These are phyloP conservation scores for Enteromius trimaculatus DNA, from an alignment of 2,797 vertebrate species.

Conservation along the genomic window DNA sequence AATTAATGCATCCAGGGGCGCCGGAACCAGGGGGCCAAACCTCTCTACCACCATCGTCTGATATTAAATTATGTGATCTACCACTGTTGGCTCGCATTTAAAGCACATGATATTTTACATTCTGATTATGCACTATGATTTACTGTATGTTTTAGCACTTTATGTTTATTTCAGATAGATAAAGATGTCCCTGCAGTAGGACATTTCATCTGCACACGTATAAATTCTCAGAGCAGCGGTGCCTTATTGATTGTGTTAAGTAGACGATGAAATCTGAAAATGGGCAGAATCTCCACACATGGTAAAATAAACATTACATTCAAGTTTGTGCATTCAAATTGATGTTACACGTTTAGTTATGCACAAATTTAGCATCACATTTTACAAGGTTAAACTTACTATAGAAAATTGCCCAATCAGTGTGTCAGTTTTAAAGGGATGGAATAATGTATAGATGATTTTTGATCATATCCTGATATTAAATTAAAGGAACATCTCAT, in stretches of 20 bases:
- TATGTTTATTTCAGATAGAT: slow-evolving; percentile 18
- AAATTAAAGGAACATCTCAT: neutral
- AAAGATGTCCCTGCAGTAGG: slow-evolving; percentile 20
- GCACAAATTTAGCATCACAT: neutral
- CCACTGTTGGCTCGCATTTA: neutral
- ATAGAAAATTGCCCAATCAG: too few species aligned
- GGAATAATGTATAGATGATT: neutral
- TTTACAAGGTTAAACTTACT: neutral
- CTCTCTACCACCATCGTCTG: neutral
- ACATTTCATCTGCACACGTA: neutral
- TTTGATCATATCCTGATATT: neutral
- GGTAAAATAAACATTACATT: neutral
- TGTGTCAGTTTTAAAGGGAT: neutral
- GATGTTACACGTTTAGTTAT: neutral
- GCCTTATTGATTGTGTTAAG: neutral
- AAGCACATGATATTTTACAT: slow-evolving; percentile 14
- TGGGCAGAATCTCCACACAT: neutral
- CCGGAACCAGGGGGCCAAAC: neutral
- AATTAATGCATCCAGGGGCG: slow-evolving; percentile 7
- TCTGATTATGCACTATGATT: slow-evolving; percentile 12
- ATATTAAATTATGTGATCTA: neutral
- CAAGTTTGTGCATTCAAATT: neutral
- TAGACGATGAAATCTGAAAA: neutral
- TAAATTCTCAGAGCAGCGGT: neutral
- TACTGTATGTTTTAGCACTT: slow-evolving; percentile 20